A percentile compares a stretch with the other conserved stretches of the same genome.
phyloP scores from a whole-genome alignment of 1,140 invertebrate species.

The Eumaeus atala region DNA sequence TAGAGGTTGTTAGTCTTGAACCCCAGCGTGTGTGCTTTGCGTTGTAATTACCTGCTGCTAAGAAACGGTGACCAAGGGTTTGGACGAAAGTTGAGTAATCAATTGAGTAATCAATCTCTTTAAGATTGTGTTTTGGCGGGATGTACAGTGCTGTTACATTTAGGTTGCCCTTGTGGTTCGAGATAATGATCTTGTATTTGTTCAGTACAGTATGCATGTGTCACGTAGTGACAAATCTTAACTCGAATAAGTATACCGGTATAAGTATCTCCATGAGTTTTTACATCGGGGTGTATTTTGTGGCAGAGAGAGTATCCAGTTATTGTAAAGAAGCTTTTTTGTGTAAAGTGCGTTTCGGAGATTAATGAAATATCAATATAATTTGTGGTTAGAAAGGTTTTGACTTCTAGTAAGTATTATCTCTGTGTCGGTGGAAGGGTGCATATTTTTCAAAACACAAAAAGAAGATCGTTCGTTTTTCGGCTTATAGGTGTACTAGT shows the following conservation, averaged over 20 bases:
- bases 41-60: conserved; percentile 25
- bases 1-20: conserved; percentile 17
- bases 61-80: conserved; percentile 12
- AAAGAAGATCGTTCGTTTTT: too few species aligned
- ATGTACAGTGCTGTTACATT: conserved; percentile 5
- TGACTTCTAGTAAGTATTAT: conserved; percentile 12
- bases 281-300: neutral
- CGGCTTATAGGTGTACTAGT: too few species aligned
- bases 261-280: neutral
- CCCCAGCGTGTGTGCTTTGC: conserved; percentile 25
- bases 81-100: conserved; percentile 4
- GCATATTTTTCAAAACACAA: too few species aligned
- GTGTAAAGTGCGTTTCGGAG: conserved; percentile 17
- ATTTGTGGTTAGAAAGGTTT: conserved; percentile 11
- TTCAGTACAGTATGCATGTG: neutral
- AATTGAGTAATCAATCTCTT: conserved; percentile 5
- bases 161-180: neutral
- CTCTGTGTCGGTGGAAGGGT: too few species aligned
- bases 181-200: conserved; percentile 5
- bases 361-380: conserved; percentile 10
- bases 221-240: conserved; percentile 5
- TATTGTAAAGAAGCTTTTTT: conserved; percentile 4
- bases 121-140: conserved; percentile 6
- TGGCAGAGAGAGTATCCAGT: neutral
- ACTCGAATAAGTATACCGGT: neutral